Evolutionary conservation across 2,888 invertebrate species (phyloP), one percentile per base, ranked within the genome.

Genomic region (Pseudolycoriella hygida): DNA sequence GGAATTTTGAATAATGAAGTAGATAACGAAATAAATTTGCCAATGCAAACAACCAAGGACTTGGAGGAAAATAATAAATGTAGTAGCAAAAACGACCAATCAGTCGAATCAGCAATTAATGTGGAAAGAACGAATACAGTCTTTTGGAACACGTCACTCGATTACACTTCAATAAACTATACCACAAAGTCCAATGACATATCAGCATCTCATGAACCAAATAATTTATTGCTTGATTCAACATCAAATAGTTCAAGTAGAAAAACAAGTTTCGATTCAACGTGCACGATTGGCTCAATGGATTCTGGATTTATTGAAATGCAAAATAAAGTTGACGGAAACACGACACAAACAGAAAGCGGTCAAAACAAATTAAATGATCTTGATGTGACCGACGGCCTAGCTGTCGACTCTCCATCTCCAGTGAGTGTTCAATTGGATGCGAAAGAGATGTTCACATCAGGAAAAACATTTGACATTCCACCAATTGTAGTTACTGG

Each of bases 271-370:
- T 62, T 66, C 40, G 66, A 64, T 52, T 64, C 66, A 14, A 64
- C 62, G 47, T 64, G 65, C 52, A 65, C 64, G 6, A 59, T 63
- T 43, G 62, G 63, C 50, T 66, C 66, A 39, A 62, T 66, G 60
- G 66, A 66, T 56, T 66, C 65, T 40, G 65, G 65, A 10, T 66
- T 66, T 46, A 66, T 66, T 50, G 66, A 66, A 49, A 66, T 66
- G 61, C 64, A 65, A 47, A 48, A 43, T 41, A 48, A 48, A 46
- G 25, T 43, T 12, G 50, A 50, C 18, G 19, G 3, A 8, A 45
- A 17, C 25, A 31, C 17, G 31, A 45, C 30, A 43, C n/a, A 20
- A 12, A 14, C n/a, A 14, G 34, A 34, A 8, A 34, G 15, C 34
- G 34, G 15, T 34, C 34, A 12, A 14, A 34, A 14, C 34, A 34